These are phyloP conservation scores for Butorides virescens DNA, from an alignment of 2,113 vertebrate species.

Conservation along the genomic window DNA sequence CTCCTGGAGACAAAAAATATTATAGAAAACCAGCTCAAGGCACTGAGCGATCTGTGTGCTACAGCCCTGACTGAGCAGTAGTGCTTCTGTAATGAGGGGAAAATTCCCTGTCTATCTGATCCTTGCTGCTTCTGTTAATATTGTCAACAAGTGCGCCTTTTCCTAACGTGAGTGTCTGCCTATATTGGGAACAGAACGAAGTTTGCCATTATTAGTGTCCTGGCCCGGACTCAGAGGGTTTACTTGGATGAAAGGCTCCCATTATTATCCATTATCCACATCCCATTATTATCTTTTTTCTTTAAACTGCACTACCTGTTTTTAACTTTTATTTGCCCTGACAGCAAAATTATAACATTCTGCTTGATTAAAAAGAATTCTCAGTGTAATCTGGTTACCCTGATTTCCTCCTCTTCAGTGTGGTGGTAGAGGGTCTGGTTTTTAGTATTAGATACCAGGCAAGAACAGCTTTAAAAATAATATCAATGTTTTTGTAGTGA, in stretches of 20 bases:
- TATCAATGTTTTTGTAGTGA: neutral
- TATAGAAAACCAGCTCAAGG: neutral
- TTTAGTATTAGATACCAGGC: neutral
- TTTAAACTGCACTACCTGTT: neutral
- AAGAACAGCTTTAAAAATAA: neutral
- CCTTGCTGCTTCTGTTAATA: neutral
- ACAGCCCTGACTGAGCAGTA: neutral
- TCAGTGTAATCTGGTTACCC: neutral
- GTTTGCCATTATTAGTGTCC: neutral
- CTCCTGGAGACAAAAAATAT: neutral
- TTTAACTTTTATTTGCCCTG: neutral
- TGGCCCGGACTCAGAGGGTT: conserved; percentile 1
- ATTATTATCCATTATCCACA: neutral
- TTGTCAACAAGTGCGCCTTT: neutral
- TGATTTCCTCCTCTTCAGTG: neutral
- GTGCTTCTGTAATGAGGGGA: neutral
- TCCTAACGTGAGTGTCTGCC: neutral
- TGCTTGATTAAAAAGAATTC: neutral
- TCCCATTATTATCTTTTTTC: neutral
- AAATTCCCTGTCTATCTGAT: neutral
- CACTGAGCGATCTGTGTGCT: rapidly evolving
- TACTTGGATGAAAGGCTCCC: neutral
- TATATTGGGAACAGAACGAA: neutral
- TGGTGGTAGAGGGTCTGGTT: neutral
- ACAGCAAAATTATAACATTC: neutral